Conservation (phyloP, 2,888 invertebrate species). For the Apotomis capreana region DNA sequence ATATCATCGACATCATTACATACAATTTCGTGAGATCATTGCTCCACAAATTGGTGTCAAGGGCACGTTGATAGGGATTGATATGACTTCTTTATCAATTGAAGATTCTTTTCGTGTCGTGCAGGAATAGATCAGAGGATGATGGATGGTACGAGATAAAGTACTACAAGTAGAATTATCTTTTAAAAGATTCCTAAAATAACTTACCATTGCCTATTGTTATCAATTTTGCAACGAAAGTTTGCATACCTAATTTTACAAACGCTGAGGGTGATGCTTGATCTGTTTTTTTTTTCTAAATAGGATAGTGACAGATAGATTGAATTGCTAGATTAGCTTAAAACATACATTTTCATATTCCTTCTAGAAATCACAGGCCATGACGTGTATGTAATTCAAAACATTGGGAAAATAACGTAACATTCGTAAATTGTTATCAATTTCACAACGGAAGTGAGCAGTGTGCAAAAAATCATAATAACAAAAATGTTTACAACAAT, state of each 20-base stretch:
- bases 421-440: no score
- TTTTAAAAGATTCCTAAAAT: neutral
- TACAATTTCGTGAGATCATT: constrained; percentile 25
- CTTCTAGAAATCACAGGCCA: no score
- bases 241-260: neutral
- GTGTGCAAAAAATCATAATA: no score
- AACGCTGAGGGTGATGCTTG: no score
- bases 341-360: no score
- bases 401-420: no score
- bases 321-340: no score
- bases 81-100: constrained; percentile 14
- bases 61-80: constrained; percentile 25
- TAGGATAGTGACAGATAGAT: no score
- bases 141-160: neutral
- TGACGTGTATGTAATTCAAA: no score
- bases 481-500: no score
- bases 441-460: no score
- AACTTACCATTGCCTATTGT: neutral
- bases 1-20: neutral
- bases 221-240: neutral
- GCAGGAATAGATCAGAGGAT: neutral
- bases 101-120: constrained; percentile 12
- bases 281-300: no score
- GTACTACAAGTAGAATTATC: neutral
- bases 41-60: constrained; percentile 29